Base-by-base conservation (phyloP, 2,113 vertebrate genomes). In the Arenaria interpres region DNA sequence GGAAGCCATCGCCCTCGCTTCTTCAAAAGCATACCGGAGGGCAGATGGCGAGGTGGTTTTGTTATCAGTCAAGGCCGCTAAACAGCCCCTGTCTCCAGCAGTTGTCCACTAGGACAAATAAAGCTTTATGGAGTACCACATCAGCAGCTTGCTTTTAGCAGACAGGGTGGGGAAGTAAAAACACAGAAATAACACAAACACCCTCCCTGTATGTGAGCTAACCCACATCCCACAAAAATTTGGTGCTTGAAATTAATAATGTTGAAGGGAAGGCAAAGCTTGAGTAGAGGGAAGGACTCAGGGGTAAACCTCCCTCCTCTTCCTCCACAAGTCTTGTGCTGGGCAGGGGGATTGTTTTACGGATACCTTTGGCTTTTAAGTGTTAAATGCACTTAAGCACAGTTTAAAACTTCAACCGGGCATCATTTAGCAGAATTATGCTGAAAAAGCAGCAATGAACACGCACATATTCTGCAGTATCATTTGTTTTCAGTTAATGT, bases 401-500 rank as follows among this genome's bases (percentile, higher is more conserved):
- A 67, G 63, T 32, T 93, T 85, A 74, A 73, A 88, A 91, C 72
- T 90, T 88, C 54, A 69, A 48, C 35, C 37, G 17, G 63, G 63
- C 51, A 69, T 45, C 54, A 51, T 66, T 83, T 45, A 67, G 64
- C 25, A 74, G 60, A 84, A 81, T 77, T 37, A 84, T 74, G 64
- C 68, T 84, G 68, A 80, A 95, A 94, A 66, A 56, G 35, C 85
- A 88, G 46, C 75, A 86, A 8, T 56, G 72, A 96, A 46, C 88
- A 91, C 77, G 76, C 79, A 92, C 46, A 91, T 91, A 95, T 51
- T 71, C 75, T 64, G 64, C 85, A 92, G 62, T 45, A 78, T 90
- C 75, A 75, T 95, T 95, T 92, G 51, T 92, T 92, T 92, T 19
- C 68, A 60, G 59, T 66, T 88, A 92, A 93, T 74, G 63, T 48